Base-by-base conservation (phyloP, 2,113 vertebrate species). In the Mustelus asterias region DNA sequence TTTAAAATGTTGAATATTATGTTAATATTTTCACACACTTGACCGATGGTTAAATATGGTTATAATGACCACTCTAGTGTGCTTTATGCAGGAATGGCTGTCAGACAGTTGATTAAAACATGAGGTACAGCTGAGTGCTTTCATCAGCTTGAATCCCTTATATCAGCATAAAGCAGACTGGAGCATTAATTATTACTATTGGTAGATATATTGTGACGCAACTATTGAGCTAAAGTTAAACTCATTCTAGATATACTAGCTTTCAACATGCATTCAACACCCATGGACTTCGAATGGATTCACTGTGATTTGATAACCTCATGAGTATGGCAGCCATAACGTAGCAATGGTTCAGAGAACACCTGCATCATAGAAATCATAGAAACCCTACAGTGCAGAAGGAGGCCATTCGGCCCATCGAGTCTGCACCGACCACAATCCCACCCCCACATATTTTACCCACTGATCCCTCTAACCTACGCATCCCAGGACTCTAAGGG, bases 101-200 rank as follows among this genome's bases (percentile, higher is more conserved):
- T 93, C 89, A 67, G 89, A 93, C 20, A 93, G 60, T 37, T 93
- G 89, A 93, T 93, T 93, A 93, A 63, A 93, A 65, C 89, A 93
- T 65, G 89, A 93, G 89, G 89, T 65, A 93, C 89, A 93, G 89
- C n/a, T 93, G 89, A 93, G 33, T 93, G 89, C 89, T 93, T 93
- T 93, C 60, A 93, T 93, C 89, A 93, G 60, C 63, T 93, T 93
- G 89, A 65, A 93, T 93, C 60, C 63, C 89, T 93, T 37, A 93
- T 93, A 93, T 93, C 89, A 93, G 89, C 89, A 93, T 65, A 93
- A 93, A 65, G 14, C 60, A 41, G 89, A 93, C 89, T 93, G 89
- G 89, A 93, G 65, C 89, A 93, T 93, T 93, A 93, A 93, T 93
- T 93, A 93, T 93, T 93, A 93, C 33, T 93, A 93, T 93, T 65